Base-by-base conservation (phyloP, 35 echinoderm and acorn worm species). In the Ophioderma brevispina region DNA sequence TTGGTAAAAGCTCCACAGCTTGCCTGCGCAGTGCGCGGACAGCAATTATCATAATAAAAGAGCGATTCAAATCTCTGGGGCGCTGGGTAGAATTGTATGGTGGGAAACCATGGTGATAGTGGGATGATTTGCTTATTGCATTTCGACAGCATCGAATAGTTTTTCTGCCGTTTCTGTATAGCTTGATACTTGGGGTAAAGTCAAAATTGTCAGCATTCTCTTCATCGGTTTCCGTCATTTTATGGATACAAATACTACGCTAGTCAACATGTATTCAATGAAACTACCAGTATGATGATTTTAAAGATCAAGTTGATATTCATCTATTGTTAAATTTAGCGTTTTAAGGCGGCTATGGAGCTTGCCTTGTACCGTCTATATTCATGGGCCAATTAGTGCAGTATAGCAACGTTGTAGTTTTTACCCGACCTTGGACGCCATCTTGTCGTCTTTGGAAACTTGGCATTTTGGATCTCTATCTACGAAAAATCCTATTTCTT, bases 31-130 rank as follows among this genome's bases (percentile, higher is more conserved):
- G 17, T 70, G 28, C 37, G 80, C 83, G 32, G 83, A 37, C 55
- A 35, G 32, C 25, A 64, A 85, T 85, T 85, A 59, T 85, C 83
- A 85, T 85, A 37, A 36, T 85, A 85, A 85, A 84, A 85, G 83
- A 52, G 31, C 49, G 46, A 64, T 85, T 63, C 52, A 85, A 85
- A 55, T 85, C 83, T 36, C 83, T 37, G 63, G 83, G 83, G 83
- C 63, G 83, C 50, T 33, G 36, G 37, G 43, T 34, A 59, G 46
- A 59, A 85, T 85, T 85, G 83, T 85, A 70, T 70, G 83, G 46
- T 85, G 31, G 32, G 83, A 85, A 85, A 85, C 83, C 83, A 85
- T 85, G 83, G 83, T 59, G 63, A 85, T 70, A 85, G 17, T 4
- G 17, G 15, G 83, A 85, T 85, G 59, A 85, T 85, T 85, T 52